These are phyloP conservation scores for Alloscopus bannaensis DNA, from an alignment of 2,888 invertebrate genomes.

Conservation along the genomic window DNA sequence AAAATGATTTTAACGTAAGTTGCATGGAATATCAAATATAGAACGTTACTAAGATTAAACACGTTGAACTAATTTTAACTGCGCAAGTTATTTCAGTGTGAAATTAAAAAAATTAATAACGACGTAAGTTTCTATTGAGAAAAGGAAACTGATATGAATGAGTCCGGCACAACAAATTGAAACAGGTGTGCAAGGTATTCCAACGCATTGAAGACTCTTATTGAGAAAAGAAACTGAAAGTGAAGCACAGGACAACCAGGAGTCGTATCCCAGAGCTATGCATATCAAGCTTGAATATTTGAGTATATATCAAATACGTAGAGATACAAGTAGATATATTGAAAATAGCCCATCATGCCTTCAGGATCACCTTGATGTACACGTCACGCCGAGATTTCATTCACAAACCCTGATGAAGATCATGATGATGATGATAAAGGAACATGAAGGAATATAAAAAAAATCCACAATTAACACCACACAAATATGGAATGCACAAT, in stretches of 20 bases:
- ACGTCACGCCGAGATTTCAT: not conserved
- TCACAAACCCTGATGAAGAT: not conserved
- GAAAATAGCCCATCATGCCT: not conserved
- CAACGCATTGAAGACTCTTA: not conserved
- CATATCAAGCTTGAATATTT: not conserved
- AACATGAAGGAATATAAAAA: not conserved
- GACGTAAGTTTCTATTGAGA: too few relatives aligned
- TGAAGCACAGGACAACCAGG: not conserved
- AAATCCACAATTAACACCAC: not conserved
- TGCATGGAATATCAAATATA: too few relatives aligned
- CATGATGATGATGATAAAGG: not conserved
- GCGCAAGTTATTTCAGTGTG: too few relatives aligned
- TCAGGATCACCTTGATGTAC: too few relatives aligned
- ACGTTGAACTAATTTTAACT: too few relatives aligned
- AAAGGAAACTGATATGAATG: too few relatives aligned
- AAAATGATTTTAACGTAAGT: too few relatives aligned
- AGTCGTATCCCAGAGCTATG: not conserved
- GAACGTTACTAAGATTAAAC: too few relatives aligned
- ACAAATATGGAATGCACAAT: conserved; percentile 6
- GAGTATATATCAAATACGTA: not conserved
- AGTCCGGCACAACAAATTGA: too few relatives aligned
- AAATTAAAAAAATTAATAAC: too few relatives aligned
- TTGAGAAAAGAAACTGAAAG: not conserved
- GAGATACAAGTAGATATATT: not conserved
- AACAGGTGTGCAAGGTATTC: too few relatives aligned